Base-by-base conservation (phyloP, 1,140 invertebrate genomes). In the Heliconius hermathena region DNA sequence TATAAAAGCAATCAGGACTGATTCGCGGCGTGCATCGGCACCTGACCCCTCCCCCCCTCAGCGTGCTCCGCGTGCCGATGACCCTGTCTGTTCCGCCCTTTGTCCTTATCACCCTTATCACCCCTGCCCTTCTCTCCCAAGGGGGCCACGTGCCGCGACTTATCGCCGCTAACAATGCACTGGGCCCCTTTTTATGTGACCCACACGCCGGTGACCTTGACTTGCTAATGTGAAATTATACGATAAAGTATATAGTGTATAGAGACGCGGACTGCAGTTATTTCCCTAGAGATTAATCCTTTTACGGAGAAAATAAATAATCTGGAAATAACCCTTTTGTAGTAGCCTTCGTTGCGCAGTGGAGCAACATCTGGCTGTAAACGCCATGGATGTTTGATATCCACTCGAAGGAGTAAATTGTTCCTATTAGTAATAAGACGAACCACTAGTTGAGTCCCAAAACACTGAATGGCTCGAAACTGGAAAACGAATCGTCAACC, bases 131-230 rank as follows among this genome's bases (percentile, higher is more conserved):
- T 22, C 71, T 77, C 71, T 54, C 74, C 70, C 38, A 20, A n/a
- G 76, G 36, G 77, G 41, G 70, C 4, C 81, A 52, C 71, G 46
- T 70, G 74, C 71, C 81, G 29, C 71, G 41, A 54, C 78, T 77
- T 77, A 77, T 77, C 76, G 33, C 70, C 26, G 38, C 76, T 82
- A 82, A 83, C 79, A 80, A 80, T 80, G 82, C 57, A n/a, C n/a
- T 26, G 71, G 73, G 16, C 71, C 77, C 71, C 49, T 46, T 16
- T 46, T 60, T 13, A n/a, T 72, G 49, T 46, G 26, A 41, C 73
- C 41, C 57, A 26, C 11, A 54, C 41, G 60, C 41, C 1, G 41
- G 49, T 33, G 78, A 79, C 73, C 73, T 75, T 78, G 77, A 79
- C 77, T 79, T 66, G 36, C 38, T 76, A 76, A 70, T 70, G 52